These are phyloP conservation scores for Chelon labrosus DNA, from an alignment of 2,797 vertebrate genomes.

Conservation along the genomic window DNA sequence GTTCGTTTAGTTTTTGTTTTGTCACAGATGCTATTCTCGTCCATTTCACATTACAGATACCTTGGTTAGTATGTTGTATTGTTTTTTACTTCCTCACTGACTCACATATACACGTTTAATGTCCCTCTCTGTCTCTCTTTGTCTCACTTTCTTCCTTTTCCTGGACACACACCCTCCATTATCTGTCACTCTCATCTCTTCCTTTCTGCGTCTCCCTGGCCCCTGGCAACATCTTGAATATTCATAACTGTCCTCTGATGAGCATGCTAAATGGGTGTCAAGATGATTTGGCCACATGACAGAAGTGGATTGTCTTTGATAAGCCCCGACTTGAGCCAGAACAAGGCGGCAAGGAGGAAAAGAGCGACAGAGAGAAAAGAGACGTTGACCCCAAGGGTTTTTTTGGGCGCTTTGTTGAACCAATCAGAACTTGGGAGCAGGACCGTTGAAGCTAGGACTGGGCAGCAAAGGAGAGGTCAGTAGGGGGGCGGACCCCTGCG, in stretches of 20 bases:
- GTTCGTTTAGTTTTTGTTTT: too few relatives aligned
- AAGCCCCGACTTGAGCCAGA: conserved; percentile 70
- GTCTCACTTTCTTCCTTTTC: conserved; percentile 33
- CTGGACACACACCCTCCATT: conserved; percentile 41
- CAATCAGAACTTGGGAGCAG: conserved; percentile 59
- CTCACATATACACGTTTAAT: conserved; percentile 15
- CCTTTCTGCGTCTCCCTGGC: conserved; percentile 61
- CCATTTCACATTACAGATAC: background rate
- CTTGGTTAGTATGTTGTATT: background rate
- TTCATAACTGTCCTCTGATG: conserved; percentile 83
- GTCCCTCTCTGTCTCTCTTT: conserved; percentile 30
- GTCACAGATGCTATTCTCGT: too few relatives aligned
- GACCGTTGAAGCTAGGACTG: conserved; percentile 43
- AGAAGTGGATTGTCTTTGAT: conserved; percentile 81
- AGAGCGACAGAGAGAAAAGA: conserved; percentile 61
- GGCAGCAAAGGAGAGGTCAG: conserved; percentile 73
- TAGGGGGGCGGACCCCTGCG: conserved; percentile 64
- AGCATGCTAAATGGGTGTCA: conserved; percentile 86
- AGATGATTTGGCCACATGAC: conserved; percentile 83
- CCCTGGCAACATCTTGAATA: conserved; percentile 79
- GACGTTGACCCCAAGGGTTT: conserved; percentile 68
- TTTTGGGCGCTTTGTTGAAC: conserved; percentile 56
- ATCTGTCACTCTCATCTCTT: conserved; percentile 60
- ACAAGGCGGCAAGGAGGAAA: conserved; percentile 66
- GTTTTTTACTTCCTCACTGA: conserved; percentile 1